Percentiles rank a stretch among this genome's conserved stretches.
phyloP scores from a whole-genome alignment of 2,888 invertebrate species.

The Myopa tessellatipennis region DNA sequence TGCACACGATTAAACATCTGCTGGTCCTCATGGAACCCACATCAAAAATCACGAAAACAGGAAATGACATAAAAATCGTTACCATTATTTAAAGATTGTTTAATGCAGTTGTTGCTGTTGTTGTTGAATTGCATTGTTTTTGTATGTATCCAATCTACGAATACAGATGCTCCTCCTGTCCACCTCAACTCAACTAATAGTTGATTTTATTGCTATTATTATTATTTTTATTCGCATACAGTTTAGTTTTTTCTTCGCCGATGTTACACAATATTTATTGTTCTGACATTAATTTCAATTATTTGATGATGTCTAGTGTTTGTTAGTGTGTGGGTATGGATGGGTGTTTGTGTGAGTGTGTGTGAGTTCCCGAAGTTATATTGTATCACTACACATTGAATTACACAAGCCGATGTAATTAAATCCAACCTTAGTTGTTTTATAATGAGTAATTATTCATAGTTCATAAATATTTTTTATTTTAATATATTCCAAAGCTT shows the following conservation, averaged over 20 bases:
- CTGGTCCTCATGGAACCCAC: conserved; percentile 12
- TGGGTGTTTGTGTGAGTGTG: conserved; percentile 15
- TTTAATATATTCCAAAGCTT: too few relatives aligned
- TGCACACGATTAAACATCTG: not conserved
- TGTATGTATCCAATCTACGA: conserved; percentile 21
- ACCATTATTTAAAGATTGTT: conserved; percentile 37
- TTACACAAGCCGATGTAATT: too few relatives aligned
- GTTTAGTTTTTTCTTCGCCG: conserved; percentile 13
- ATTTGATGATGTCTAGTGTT: not conserved
- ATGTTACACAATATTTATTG: not conserved
- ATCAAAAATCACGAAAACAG: conserved; percentile 52
- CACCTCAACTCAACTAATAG: not conserved
- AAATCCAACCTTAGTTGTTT: too few relatives aligned
- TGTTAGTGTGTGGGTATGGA: conserved; percentile 22
- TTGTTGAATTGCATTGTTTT: conserved; percentile 27
- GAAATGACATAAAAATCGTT: conserved; percentile 56
- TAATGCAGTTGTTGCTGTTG: not conserved
- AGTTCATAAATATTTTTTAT: too few relatives aligned
- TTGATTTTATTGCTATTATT: not conserved
- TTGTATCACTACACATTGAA: too few relatives aligned
- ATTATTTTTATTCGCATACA: too few relatives aligned
- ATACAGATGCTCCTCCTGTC: not conserved
- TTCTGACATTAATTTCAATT: not conserved
- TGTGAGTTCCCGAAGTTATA: too few relatives aligned
- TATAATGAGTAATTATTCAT: too few relatives aligned